Evolutionary conservation across 2,888 invertebrate genomes (phyloP), one percentile per base, ranked within the genome.

Genomic region (Pyrochroa serraticornis): DNA sequence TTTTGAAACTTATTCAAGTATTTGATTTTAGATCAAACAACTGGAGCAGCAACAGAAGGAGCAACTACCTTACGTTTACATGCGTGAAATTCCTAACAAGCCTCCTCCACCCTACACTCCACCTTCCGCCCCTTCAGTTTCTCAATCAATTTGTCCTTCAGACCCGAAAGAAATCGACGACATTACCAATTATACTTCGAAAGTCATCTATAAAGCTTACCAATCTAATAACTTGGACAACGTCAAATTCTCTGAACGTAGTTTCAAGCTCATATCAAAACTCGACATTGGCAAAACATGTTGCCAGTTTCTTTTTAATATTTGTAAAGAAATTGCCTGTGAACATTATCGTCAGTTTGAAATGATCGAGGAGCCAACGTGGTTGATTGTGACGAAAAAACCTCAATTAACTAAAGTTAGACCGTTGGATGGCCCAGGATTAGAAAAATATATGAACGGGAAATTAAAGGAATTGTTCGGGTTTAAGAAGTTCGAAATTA

Each of bases 61-160:
- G 57, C 81, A 82, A 63, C 76, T 81, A 10, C 81, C 84, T 38
- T 85, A 81, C 72, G 79, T 79, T 65, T 87, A 81, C 73, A 79
- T 86, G 38, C 77, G 89, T 42, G 87, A 88, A 76, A 88, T 89
- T 61, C 89, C 89, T 3, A 88, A 89, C 73, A 89, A 89, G 71
- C 88, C 90, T 7, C 90, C 90, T 1, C 90, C 90, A 0, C 90
- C 90, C 0, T 91, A 90, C 76, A 87, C 86, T 0, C 88, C 89
- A 6, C 88, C 88, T 0, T 66, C 68, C 1, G 74, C 77, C 12
- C 71, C 73, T 36, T 72, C 77, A 3, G 73, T 74, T 13, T 52
- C 59, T 2, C 44, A 54, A 3, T 65, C 74, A 7, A 77, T 81
- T 12, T 71, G 82, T 8, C 83, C 83, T 0, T 74, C 79, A 1